phyloP scores from a whole-genome alignment of 2,888 invertebrate genomes.

The Scaeva pyrastri region DNA sequence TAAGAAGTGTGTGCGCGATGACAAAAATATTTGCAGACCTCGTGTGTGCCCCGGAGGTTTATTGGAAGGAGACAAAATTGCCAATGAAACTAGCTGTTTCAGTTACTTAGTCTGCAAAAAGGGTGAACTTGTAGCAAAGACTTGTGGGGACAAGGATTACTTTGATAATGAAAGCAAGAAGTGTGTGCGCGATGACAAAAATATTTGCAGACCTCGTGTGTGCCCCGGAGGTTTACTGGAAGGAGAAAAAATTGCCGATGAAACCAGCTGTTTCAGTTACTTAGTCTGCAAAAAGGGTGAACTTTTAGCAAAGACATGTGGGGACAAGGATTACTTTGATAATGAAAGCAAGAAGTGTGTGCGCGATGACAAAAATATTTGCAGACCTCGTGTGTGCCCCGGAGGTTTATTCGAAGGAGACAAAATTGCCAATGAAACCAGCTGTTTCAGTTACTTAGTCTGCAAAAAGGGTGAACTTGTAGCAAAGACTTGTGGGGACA shows the following conservation, averaged over 20 bases:
- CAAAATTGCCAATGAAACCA: conserved; percentile 40
- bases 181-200: conserved; percentile 38
- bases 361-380: background rate
- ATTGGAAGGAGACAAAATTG: background rate
- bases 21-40: conserved; percentile 2
- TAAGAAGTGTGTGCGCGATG: background rate
- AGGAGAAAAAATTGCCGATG: background rate
- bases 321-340: background rate
- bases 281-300: background rate
- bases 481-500: conserved; percentile 49
- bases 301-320: background rate
- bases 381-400: background rate
- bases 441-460: conserved; percentile 76
- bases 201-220: conserved; percentile 5
- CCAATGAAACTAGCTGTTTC: conserved; percentile 61
- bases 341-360: background rate
- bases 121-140: no score
- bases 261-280: background rate
- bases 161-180: conserved; percentile 14
- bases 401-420: background rate
- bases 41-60: no score
- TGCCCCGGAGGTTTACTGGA: background rate
- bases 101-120: conserved; percentile 40
- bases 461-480: conserved; percentile 67
- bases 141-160: no score